phyloP scores from a whole-genome alignment of 2,888 invertebrate species.

The Chrysomela aeneicollis region DNA sequence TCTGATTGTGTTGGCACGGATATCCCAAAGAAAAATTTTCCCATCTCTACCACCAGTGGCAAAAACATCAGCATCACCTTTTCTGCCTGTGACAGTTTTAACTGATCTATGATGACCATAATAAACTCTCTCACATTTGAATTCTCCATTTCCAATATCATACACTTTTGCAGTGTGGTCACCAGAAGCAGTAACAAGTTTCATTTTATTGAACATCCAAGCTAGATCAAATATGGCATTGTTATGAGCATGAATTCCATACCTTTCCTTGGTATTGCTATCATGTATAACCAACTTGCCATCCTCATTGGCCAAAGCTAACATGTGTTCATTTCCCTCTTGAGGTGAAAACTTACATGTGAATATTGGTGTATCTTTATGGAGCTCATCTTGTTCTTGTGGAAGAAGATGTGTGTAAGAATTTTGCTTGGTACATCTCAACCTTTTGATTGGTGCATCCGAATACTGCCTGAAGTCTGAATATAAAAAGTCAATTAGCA shows the following conservation, averaged over 20 bases:
- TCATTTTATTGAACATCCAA: conserved; percentile 81
- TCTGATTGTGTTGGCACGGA: conserved; percentile 64
- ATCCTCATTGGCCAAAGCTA: conserved; percentile 88
- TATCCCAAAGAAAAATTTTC: conserved; percentile 87
- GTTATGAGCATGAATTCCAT: conserved; percentile 73
- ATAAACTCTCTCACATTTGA: conserved; percentile 68
- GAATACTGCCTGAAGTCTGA: conserved; percentile 68
- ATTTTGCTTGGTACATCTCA: conserved; percentile 70
- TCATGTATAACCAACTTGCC: conserved; percentile 75
- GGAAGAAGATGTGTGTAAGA: conserved; percentile 71
- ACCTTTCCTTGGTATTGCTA: conserved; percentile 39
- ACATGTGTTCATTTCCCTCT: conserved; percentile 66
- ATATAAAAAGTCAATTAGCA: conserved; percentile 44
- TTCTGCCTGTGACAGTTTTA: conserved; percentile 80
- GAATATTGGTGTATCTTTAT: conserved; percentile 75
- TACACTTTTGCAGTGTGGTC: conserved; percentile 85
- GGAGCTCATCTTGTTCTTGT: conserved; percentile 58
- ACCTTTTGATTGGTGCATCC: conserved; percentile 70
- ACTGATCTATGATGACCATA: conserved; percentile 82
- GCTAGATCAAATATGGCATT: conserved; percentile 91
- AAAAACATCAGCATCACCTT: conserved; percentile 76
- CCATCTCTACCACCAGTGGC: conserved; percentile 89
- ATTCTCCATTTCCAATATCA: conserved; percentile 68
- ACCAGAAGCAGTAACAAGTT: conserved; percentile 84
- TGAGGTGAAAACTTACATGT: conserved; percentile 79